phyloP scores from a whole-genome alignment of 1,140 invertebrate genomes.

The Drosophila simulans region DNA sequence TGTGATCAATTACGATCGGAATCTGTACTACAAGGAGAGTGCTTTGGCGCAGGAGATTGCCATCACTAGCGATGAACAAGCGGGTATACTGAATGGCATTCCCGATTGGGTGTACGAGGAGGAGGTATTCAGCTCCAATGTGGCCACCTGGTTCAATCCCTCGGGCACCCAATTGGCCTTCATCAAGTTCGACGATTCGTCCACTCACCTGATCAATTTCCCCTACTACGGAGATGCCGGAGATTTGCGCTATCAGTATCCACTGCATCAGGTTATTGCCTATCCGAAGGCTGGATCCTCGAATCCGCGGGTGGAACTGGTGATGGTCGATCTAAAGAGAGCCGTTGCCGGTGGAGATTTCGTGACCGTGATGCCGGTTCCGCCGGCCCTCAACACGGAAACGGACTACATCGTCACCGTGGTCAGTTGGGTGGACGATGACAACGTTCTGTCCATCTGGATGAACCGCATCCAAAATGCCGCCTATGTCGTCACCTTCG shows the following conservation, averaged over 20 bases:
- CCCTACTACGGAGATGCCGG: slow-evolving; percentile 89
- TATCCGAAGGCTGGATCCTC: slow-evolving; percentile 92
- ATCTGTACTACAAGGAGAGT: slow-evolving; percentile 90
- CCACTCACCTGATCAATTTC: slow-evolving; percentile 88
- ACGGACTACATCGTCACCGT: slow-evolving; percentile 83
- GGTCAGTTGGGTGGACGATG: slow-evolving; percentile 89
- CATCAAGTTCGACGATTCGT: slow-evolving; percentile 93
- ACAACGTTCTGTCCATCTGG: slow-evolving; percentile 90
- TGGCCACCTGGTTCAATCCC: slow-evolving; percentile 95
- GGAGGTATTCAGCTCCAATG: slow-evolving; percentile 94
- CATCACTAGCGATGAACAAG: slow-evolving; percentile 87
- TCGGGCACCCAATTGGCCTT: slow-evolving; percentile 92
- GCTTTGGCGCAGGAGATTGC: slow-evolving; percentile 78
- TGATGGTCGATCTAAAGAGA: slow-evolving; percentile 59
- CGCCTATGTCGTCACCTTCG: slow-evolving; percentile 72
- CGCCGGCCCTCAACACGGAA: slow-evolving; percentile 66
- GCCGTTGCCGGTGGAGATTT: slow-evolving; percentile 51
- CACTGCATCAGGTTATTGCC: slow-evolving; percentile 88
- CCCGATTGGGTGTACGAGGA: slow-evolving; percentile 94
- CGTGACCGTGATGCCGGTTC: slow-evolving; percentile 67
- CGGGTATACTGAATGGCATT: slow-evolving; percentile 91
- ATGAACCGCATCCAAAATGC: slow-evolving; percentile 94
- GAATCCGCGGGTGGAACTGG: slow-evolving; percentile 84
- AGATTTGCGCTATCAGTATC: slow-evolving; percentile 88
- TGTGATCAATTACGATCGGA: slow-evolving; percentile 91